Evolutionary conservation across 2,888 invertebrate species (phyloP).

Genomic region (Eustalomyia histrio): DNA sequence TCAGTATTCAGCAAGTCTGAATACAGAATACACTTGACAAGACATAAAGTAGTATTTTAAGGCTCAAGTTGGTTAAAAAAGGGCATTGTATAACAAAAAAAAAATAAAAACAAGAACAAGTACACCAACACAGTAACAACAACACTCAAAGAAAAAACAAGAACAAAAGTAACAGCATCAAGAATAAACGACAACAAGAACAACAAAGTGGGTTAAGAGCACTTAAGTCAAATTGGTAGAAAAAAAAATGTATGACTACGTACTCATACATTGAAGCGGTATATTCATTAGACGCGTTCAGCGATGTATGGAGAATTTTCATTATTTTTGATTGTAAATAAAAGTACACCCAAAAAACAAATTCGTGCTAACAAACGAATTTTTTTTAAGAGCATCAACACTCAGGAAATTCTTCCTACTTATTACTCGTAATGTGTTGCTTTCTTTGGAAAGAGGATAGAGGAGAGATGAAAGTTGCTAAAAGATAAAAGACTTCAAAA

Average conservation of each 20-base stretch:
- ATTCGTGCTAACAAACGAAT: too few species aligned
- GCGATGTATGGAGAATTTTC: not conserved
- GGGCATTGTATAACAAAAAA: conserved; percentile 26
- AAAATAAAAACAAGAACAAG: conserved; percentile 18
- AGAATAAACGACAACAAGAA: conserved; percentile 45
- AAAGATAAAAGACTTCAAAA: too few species aligned
- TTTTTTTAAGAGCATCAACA: too few species aligned
- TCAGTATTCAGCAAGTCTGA: conserved; percentile 27
- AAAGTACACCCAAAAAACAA: too few species aligned
- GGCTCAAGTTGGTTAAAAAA: conserved; percentile 30
- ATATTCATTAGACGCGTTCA: not conserved
- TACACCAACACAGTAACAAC: conserved; percentile 12
- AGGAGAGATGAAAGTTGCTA: too few species aligned
- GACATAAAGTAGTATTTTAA: conserved; percentile 34
- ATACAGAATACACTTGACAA: conserved; percentile 43
- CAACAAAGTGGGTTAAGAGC: conserved; percentile 62
- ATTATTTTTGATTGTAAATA: too few species aligned
- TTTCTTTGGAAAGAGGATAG: too few species aligned
- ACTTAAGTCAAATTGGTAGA: conserved; percentile 59
- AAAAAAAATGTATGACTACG: conserved; percentile 26
- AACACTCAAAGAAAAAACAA: conserved; percentile 15
- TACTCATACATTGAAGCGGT: conserved; percentile 4
- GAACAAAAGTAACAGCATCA: conserved; percentile 39
- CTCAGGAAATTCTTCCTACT: too few species aligned
- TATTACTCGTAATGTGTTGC: too few species aligned